These are phyloP conservation scores for Sebastes hopkinsi DNA, from an alignment of 2,797 vertebrate species.

Conservation along the genomic window DNA sequence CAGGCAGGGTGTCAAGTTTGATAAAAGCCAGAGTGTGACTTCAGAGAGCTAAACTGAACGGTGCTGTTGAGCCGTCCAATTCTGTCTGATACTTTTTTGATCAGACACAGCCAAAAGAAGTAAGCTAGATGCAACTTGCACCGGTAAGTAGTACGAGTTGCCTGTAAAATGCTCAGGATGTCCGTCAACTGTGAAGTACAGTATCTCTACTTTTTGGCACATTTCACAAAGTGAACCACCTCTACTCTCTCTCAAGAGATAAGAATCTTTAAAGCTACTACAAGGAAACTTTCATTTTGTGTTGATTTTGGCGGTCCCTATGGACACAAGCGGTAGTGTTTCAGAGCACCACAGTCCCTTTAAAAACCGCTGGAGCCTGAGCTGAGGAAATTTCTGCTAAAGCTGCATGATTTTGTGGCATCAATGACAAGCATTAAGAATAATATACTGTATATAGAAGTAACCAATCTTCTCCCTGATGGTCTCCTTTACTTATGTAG, in stretches of 20 bases:
- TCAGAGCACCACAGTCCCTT: background rate
- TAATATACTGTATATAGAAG: too few species aligned
- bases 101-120: background rate
- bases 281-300: background rate
- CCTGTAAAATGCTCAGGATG: background rate
- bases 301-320: too few species aligned
- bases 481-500: background rate
- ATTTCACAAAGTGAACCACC: background rate
- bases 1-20: constrained; percentile 4
- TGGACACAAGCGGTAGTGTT: background rate
- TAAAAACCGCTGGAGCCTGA: background rate
- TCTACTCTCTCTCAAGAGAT: too few species aligned
- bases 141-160: background rate
- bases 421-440: too few species aligned
- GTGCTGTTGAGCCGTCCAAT: background rate
- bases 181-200: background rate
- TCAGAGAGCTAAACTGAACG: constrained; percentile 6
- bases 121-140: background rate
- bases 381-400: too few species aligned
- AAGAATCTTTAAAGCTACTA: background rate
- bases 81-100: background rate
- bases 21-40: background rate
- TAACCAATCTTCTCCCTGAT: too few species aligned
- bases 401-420: too few species aligned
- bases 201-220: background rate